Base-by-base conservation (phyloP, 2,888 invertebrate species). In the Ditylenchus weischeri region DNA sequence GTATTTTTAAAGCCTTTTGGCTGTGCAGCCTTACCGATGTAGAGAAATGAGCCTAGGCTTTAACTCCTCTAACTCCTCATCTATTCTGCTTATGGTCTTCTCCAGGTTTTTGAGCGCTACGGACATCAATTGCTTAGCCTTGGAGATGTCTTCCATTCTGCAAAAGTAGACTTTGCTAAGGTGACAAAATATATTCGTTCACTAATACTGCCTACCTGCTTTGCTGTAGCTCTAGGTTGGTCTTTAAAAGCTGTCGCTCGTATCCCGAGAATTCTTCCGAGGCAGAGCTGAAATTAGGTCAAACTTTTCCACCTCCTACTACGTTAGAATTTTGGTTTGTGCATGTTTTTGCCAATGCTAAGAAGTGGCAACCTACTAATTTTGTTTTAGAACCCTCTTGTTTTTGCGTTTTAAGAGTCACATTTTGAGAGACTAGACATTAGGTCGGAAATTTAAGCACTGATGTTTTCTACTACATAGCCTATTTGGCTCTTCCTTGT, bases 61-160 rank as follows among this genome's bases (percentile, higher is more conserved):
- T 18, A 48, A 38, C 19, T 49, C 58, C 13, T 62, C 65, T 43
- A 70, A 29, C 50, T 70, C 70, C 3, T 15, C 70, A 21, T 66
- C 63, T 23, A 69, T 47, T 13, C 38, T 49, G 1, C 29, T 11
- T 0, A 70, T 57, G 10, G 62, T 59, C 38, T 64, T 51, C 49
- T 35, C 69, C n/a, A 69, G 61, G 48, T 62, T 69, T 21, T 62
- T 66, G 1, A 64, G 50, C 19, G 69, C 69, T 3, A 35, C 54
- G 23, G 23, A 35, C 59, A 69, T 61, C 21, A 69, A 36, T 18
- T 47, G 50, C n/a, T 67, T 49, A 10, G 67, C 67, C 43, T 67
- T 67, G 11, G 36, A 57, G 11, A 67, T 57, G 11, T 67, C 67
- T 48, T 65, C 67, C 64, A 66, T 54, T 29, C 66, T 66, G 51